Evolutionary conservation across 2,888 invertebrate species (phyloP).

Genomic region (Eupelmus urozonus): DNA sequence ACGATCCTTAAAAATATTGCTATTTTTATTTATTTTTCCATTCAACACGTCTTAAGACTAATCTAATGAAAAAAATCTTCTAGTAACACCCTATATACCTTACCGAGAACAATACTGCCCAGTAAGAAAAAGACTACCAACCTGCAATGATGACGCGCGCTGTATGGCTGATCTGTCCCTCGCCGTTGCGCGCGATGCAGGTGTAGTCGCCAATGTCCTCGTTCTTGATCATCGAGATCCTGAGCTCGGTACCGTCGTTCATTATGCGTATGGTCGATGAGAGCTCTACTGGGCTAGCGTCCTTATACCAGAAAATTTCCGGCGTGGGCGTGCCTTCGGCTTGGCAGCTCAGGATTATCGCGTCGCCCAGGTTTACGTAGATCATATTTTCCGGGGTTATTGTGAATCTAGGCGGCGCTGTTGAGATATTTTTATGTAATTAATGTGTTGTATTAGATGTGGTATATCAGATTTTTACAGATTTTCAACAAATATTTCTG

Average conservation of each 20-base stretch:
- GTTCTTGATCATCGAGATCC: conserved; percentile 94
- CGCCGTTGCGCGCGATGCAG: conserved; percentile 96
- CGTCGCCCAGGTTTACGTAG: conserved; percentile 97
- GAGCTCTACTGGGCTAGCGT: conserved; percentile 93
- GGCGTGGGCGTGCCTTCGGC: conserved; percentile 97
- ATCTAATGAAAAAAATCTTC: too few species aligned
- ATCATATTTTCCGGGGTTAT: conserved; percentile 97
- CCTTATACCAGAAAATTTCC: conserved; percentile 97
- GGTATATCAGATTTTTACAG: too few species aligned
- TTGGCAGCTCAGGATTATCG: conserved; percentile 96
- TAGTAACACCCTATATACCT: too few species aligned
- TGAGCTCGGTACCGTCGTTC: conserved; percentile 95
- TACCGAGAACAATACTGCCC: too few species aligned
- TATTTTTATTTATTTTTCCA: too few species aligned
- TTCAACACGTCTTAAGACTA: too few species aligned
- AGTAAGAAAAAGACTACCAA: conserved; percentile 66
- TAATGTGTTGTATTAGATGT: too few species aligned
- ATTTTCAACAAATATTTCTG: too few species aligned
- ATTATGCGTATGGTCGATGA: conserved; percentile 93
- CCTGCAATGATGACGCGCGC: conserved; percentile 97
- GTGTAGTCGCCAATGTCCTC: conserved; percentile 98
- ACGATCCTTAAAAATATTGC: too few species aligned
- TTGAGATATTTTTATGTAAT: too few species aligned
- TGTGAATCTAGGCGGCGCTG: conserved; percentile 95
- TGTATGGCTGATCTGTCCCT: conserved; percentile 97